Evolutionary conservation across 2,113 vertebrate species (phyloP), one percentile per base, ranked within the genome.

Genomic region (Sylvietta virens): DNA sequence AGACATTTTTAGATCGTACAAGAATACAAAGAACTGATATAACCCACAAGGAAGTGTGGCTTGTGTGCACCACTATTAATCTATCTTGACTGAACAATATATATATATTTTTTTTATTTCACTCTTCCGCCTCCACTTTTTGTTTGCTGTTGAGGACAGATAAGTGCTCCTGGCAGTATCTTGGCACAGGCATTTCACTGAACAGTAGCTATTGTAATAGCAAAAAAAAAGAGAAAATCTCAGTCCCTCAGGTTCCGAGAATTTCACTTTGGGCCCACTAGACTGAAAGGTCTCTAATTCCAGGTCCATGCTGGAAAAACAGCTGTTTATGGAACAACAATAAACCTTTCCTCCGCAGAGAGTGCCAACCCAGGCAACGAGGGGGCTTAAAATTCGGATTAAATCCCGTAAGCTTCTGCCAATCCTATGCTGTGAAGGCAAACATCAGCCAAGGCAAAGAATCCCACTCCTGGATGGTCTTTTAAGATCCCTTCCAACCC

Each of bases 1-100:
- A 88, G 74, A n/a, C 81, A 95, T 91, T 95, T 95, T 95, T 91
- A 95, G 86, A 81, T 64, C 1, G 2, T 26, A 85, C 14, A 71
- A 83, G 93, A 95, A 84, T 60, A 93, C 81, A 95, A 94, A 89
- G 72, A 94, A 84, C 69, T 81, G 69, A 74, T 92, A 92, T 47
- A 91, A 91, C 73, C 78, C 76, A 91, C 44, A 81, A 44, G 65
- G 84, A 96, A 95, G 58, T 45, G 70, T 76, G 81, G 66, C 71
- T 95, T 67, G 81, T 84, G 40, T 79, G 89, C 40, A 91, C 72
- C 31, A 45, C 53, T 91, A 92, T 91, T 95, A 86, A 84, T 91
- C 81, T 81, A 76, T 64, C 84, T 74, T 88, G 86, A 95, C 72
- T 65, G 86, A 90, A 96, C 77, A 74, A 86, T 81, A 66, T 28